Evolutionary conservation across 1,140 invertebrate species (phyloP), one percentile per base, ranked within the genome.

Genomic region (Drosophila simulans): DNA sequence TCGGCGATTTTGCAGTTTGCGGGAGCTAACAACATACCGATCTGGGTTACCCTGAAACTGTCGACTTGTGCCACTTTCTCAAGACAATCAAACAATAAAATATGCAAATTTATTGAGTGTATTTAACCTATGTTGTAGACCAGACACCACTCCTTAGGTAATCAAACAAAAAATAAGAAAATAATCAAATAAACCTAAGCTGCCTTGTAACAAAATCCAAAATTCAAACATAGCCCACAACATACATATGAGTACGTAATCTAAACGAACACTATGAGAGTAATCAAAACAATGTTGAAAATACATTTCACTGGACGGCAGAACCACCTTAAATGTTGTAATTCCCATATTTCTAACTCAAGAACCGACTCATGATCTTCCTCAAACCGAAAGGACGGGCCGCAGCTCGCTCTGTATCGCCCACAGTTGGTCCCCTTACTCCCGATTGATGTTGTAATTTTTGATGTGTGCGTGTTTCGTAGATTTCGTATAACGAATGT

Each of bases 321-420:
- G 72, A 91, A 91, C 90, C 90, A 91, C 90, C 90, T 91, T 91
- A 91, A 91, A 92, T 91, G 90, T 91, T 91, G 90, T 91, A 89
- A 91, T 85, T 81, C 78, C 89, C 90, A 77, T 79, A 40, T 37
- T 56, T 64, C 59, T 66, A 72, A 81, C 63, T 51, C 53, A 53
- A 79, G 43, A 62, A 56, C 55, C 52, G 54, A 55, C 57, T 43
- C 56, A 45, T 57, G n/a, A 48, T 53, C 12, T 22, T 31, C 52
- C 43, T 15, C 12, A 25, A 25, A 34, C 31, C n/a, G 22, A n/a
- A n/a, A 12, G 25, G 22, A n/a, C 15, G 39, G 39, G n/a, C 39
- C 39, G n/a, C 37, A 54, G 35, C 46, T 15, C 20, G 35, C 11
- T 45, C 45, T 25, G 34, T 59, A 31, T 43, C 40, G 39, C 60